phyloP scores from a whole-genome alignment of 1,140 invertebrate genomes.

The Diuraphis noxia region DNA sequence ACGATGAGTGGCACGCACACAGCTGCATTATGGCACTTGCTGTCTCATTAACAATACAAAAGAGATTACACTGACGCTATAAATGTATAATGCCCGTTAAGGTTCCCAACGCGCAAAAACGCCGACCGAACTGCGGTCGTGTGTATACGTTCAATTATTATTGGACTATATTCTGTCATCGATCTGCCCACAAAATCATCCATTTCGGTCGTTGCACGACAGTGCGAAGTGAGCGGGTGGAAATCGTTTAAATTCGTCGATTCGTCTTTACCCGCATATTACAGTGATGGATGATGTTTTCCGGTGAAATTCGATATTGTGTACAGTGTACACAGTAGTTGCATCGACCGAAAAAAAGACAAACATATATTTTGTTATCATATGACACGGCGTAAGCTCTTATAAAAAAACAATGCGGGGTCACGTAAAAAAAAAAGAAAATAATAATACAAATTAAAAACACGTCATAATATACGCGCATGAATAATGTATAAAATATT shows the following conservation, averaged over 20 bases:
- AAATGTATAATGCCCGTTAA: neutral
- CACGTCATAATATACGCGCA: neutral
- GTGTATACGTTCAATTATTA: neutral
- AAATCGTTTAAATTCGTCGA: neutral
- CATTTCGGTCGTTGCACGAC: neutral
- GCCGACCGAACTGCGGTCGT: neutral
- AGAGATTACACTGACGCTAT: neutral
- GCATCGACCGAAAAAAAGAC: neutral
- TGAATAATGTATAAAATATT: neutral
- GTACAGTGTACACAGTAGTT: neutral
- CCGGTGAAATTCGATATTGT: neutral
- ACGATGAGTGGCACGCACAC: neutral
- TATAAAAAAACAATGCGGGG: conserved; percentile 3
- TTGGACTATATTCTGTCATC: neutral
- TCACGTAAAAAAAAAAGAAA: neutral
- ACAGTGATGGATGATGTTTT: neutral
- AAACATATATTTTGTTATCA: neutral
- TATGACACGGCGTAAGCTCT: neutral
- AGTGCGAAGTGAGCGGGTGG: neutral
- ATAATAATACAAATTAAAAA: neutral
- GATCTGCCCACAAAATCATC: neutral
- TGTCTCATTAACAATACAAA: conserved; percentile 20
- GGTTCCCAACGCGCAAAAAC: neutral
- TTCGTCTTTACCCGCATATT: neutral
- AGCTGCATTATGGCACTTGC: neutral